Evolutionary conservation across 2,888 invertebrate species (phyloP).

Genomic region (Sesia apiformis): DNA sequence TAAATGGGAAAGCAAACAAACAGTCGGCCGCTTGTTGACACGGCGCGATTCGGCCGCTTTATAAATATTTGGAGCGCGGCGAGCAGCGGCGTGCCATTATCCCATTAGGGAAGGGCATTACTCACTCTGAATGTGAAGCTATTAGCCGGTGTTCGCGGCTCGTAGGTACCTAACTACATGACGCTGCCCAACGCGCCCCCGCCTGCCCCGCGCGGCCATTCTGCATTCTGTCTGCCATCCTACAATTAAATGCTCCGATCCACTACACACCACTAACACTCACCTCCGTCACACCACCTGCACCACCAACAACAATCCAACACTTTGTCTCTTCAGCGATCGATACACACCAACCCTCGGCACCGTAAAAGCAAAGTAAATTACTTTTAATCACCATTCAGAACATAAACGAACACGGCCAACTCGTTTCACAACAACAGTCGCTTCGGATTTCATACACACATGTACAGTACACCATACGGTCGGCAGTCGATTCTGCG

Average conservation of each 20-base stretch:
- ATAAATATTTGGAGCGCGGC: slow-evolving; percentile 61
- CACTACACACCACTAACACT: slow-evolving; percentile 25
- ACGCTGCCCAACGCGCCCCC: slow-evolving; percentile 7
- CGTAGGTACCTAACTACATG: slow-evolving; percentile 8
- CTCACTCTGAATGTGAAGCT: slow-evolving; percentile 60
- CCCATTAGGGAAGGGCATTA: slow-evolving; percentile 66
- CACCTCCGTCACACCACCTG: slow-evolving; percentile 41
- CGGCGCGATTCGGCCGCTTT: slow-evolving; percentile 56
- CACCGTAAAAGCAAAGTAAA: slow-evolving; percentile 68
- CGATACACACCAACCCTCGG: slow-evolving; percentile 58
- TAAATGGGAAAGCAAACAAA: slow-evolving; percentile 62
- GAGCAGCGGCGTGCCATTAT: slow-evolving; percentile 50
- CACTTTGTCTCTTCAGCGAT: slow-evolving; percentile 59
- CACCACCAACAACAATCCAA: slow-evolving; percentile 52
- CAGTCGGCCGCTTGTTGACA: slow-evolving; percentile 49
- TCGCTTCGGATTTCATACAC: slow-evolving; percentile 37
- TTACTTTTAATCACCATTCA: slow-evolving; percentile 71
- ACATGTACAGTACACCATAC: slow-evolving; percentile 51
- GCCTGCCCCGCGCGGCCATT: slow-evolving; percentile 11
- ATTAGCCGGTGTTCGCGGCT: slow-evolving; percentile 35
- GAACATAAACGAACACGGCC: slow-evolving; percentile 60
- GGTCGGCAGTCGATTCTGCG: slow-evolving; percentile 39
- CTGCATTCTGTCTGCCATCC: slow-evolving; percentile 5
- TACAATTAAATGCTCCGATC: slow-evolving; percentile 10
- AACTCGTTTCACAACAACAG: slow-evolving; percentile 52